Evolutionary conservation across 2,113 vertebrate species (phyloP).

Genomic region (Petrocephalus microphthalmus): DNA sequence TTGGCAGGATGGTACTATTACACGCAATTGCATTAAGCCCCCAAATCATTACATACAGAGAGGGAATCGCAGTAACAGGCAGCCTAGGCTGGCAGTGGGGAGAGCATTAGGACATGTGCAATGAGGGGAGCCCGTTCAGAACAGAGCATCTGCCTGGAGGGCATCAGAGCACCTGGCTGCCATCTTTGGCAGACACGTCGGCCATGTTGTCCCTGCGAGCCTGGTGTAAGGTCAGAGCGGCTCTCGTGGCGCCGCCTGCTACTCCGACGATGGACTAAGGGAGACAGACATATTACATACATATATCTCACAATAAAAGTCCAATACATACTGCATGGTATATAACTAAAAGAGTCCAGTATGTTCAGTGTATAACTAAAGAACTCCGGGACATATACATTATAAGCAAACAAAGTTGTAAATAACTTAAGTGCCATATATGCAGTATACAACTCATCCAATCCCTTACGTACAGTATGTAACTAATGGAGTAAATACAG

Average conservation of each 20-base stretch:
- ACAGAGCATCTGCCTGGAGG: not conserved
- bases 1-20: not conserved
- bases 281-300: not conserved
- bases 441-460: not conserved
- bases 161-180: conserved; percentile 71
- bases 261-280: conserved; percentile 79
- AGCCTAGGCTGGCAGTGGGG: not conserved
- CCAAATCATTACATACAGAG: not conserved
- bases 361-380: not conserved
- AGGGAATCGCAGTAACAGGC: not conserved
- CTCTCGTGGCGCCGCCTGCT: conserved; percentile 82
- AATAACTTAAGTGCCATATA: no score
- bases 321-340: not conserved
- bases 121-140: not conserved
- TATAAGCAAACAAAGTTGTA: no score
- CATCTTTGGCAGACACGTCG: conserved; percentile 82
- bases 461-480: not conserved
- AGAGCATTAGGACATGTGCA: not conserved
- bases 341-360: not conserved
- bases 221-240: conserved; percentile 81
- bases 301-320: not conserved
- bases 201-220: conserved; percentile 88
- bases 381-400: no score
- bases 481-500: not conserved
- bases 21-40: not conserved